Evolutionary conservation across 1,140 invertebrate genomes (phyloP), one percentile per base, ranked within the genome.

Genomic region (Frieseomelitta varia): DNA sequence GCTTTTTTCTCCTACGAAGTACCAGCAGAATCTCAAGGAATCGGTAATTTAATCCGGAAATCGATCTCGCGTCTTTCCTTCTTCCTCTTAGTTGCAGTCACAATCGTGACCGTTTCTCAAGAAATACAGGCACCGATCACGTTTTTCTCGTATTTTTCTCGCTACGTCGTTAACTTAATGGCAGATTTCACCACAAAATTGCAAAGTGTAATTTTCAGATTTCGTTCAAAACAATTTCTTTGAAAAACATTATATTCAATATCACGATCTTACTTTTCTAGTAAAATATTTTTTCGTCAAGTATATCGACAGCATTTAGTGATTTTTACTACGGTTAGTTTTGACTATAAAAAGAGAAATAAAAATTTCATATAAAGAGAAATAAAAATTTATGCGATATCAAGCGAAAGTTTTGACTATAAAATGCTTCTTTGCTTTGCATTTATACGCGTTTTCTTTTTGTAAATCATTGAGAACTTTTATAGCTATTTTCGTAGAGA

Each of bases 21-120:
- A 58, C 56, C 17, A 21, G 12, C 39, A 0, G 47, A 55, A 47
- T 72, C 24, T 8, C 68, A 11, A 30, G 68, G 79, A 72, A 72
- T 72, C n/a, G 68, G 68, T 80, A 80, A 72, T 80, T 72, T 61
- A 56, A 80, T 72, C 68, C 68, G 55, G 79, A 80, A 72, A 80
- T 73, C 68, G 68, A 73, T 73, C 39, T 63, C 34, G 39, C 34
- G 53, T 71, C 15, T 27, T 69, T 15, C 17, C 69, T 19, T n/a
- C n/a, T n/a, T 27, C 24, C 17, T 11, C 0, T 24, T 56, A n/a
- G 51, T 72, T 39, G 39, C 12, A 21, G 39, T n/a, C 24, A 10
- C 30, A 47, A 19, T 14, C 27, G 30, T 55, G 27, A 71, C 47
- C 65, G 67, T 30, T 72, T 19, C 65, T 34, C 24, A 81, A 81